A percentile compares a stretch with the other conserved stretches of the same genome.
These are phyloP conservation scores for Sebastes jordani DNA, from an alignment of 2,797 vertebrate genomes.

Conservation along the genomic window DNA sequence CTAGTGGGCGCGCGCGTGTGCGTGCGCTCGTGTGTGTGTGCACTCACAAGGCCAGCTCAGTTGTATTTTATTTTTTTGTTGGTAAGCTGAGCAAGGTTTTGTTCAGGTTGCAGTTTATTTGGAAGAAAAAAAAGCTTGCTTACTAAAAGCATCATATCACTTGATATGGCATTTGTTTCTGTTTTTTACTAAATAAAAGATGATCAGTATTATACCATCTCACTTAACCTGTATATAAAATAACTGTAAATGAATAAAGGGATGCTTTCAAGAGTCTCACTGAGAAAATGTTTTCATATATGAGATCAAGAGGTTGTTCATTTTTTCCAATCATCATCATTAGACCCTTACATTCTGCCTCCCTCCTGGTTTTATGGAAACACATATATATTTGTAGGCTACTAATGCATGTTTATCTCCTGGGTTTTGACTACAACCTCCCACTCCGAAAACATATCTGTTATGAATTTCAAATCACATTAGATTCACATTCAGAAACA, in stretches of 20 bases:
- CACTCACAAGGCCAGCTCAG: constrained; percentile 9
- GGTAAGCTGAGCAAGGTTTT: constrained; percentile 20
- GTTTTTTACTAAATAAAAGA: background rate
- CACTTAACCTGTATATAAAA: background rate
- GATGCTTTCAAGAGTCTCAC: background rate
- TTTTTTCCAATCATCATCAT: background rate
- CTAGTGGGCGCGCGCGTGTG: background rate
- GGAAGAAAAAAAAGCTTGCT: constrained; percentile 20
- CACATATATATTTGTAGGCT: background rate
- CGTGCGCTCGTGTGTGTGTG: background rate
- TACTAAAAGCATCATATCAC: constrained; percentile 37
- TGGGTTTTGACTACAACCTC: background rate
- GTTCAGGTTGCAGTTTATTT: constrained; percentile 24
- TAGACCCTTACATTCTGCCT: background rate
- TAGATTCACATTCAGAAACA: background rate
- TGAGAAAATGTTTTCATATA: background rate
- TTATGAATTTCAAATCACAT: constrained; percentile 2
- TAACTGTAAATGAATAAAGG: background rate
- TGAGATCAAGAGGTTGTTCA: background rate
- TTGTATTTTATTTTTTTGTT: constrained; percentile 5
- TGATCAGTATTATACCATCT: background rate
- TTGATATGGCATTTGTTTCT: background rate
- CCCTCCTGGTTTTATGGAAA: background rate
- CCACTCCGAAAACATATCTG: background rate
- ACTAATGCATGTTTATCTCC: constrained; percentile 3